Conservation (phyloP, 1,140 invertebrate genomes). For the Penaeus japonicus region DNA sequence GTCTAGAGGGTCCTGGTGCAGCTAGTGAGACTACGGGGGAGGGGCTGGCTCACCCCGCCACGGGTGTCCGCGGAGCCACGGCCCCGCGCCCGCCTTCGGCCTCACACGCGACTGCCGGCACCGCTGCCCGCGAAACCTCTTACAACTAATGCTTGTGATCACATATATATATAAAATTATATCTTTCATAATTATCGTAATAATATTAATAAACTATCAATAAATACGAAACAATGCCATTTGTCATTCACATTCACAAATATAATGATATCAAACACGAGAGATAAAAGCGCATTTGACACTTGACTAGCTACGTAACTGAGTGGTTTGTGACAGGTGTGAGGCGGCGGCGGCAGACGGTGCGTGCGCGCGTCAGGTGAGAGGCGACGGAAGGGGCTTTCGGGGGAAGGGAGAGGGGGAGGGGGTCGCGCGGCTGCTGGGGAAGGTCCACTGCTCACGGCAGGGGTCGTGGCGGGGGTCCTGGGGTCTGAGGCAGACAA, state of each 20-base stretch:
- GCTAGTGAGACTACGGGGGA: conserved; percentile 39
- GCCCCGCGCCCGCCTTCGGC: not conserved
- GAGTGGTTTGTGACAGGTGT: too few species aligned
- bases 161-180: too few species aligned
- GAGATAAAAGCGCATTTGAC: too few species aligned
- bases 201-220: too few species aligned
- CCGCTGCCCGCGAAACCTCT: too few species aligned
- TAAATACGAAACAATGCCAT: too few species aligned
- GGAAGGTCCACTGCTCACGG: not conserved
- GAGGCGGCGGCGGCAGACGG: too few species aligned
- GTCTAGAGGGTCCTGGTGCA: conserved; percentile 41
- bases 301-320: too few species aligned
- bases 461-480: not conserved
- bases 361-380: not conserved
- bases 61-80: conserved; percentile 8
- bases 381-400: not conserved
- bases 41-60: conserved; percentile 35
- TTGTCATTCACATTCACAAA: too few species aligned
- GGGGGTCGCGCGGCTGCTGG: not conserved
- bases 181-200: too few species aligned
- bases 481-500: conserved; percentile 28
- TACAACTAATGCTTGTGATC: too few species aligned
- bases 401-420: not conserved
- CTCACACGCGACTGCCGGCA: not conserved
- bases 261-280: too few species aligned